phyloP scores from a whole-genome alignment of 2,113 vertebrate genomes.

The Amblyornis subalaris region DNA sequence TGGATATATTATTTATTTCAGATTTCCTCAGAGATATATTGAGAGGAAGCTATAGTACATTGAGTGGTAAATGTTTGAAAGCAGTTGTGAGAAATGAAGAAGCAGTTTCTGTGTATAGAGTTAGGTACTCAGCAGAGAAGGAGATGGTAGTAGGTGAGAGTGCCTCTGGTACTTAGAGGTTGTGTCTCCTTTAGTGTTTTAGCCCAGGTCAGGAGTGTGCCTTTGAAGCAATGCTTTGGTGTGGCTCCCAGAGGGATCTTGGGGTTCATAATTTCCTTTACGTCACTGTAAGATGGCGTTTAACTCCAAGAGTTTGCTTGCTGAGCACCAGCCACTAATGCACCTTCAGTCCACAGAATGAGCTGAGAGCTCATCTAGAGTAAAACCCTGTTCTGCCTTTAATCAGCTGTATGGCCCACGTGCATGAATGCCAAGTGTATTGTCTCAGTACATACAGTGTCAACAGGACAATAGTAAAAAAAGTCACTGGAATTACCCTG shows the following conservation, averaged over 20 bases:
- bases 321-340: not conserved
- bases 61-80: not conserved
- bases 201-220: not conserved
- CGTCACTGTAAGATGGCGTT: not conserved
- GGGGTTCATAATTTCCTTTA: not conserved
- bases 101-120: not conserved
- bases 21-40: not conserved
- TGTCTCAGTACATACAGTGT: not conserved
- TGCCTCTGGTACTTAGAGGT: not conserved
- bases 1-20: not conserved
- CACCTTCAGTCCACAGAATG: not conserved
- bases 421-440: not conserved
- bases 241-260: not conserved
- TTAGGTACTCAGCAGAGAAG: not conserved
- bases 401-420: rapidly evolving
- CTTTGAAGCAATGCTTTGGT: not conserved
- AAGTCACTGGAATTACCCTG: not conserved
- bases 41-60: not conserved
- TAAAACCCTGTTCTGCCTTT: not conserved
- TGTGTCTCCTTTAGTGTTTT: not conserved
- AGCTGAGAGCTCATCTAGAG: not conserved
- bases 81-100: not conserved
- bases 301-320: not conserved
- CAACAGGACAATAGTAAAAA: not conserved
- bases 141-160: not conserved